Conservation (phyloP, 2,113 vertebrate species). For the Carassius gibelio region DNA sequence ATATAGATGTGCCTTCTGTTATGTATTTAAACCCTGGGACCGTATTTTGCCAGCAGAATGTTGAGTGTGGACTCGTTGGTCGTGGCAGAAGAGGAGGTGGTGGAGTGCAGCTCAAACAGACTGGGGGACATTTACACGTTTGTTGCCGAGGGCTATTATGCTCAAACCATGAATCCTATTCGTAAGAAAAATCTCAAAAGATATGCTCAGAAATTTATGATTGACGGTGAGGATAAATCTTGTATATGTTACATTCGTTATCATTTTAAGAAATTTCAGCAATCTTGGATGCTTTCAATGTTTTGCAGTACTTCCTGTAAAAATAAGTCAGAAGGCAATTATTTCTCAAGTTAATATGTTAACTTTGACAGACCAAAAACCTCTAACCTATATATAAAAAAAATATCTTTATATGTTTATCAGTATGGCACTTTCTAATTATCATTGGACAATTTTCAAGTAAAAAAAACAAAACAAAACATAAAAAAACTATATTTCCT, state of each 20-base stretch:
- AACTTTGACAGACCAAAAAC: neutral
- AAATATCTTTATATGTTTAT: too few relatives aligned
- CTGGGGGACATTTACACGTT: constrained; percentile 85
- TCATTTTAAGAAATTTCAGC: neutral
- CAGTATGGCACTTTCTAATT: neutral
- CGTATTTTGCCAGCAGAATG: constrained; percentile 52
- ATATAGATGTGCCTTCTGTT: neutral
- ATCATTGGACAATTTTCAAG: neutral
- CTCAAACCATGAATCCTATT: constrained; percentile 81
- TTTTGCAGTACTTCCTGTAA: neutral
- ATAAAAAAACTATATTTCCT: neutral
- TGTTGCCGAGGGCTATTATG: constrained; percentile 84
- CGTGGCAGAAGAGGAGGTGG: constrained; percentile 86
- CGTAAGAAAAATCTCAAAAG: constrained; percentile 86
- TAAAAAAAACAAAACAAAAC: too few relatives aligned
- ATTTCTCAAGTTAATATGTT: neutral
- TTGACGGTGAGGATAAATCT: constrained; percentile 74
- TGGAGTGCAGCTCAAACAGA: constrained; percentile 79
- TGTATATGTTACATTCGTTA: neutral
- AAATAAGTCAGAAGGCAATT: neutral
- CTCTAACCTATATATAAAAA: neutral
- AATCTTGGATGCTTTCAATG: neutral
- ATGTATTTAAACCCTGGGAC: neutral
- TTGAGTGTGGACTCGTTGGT: constrained; percentile 81
- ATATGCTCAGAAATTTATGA: constrained; percentile 85